Conservation (phyloP, 2,113 vertebrate genomes). For the Platysteira castanea region DNA sequence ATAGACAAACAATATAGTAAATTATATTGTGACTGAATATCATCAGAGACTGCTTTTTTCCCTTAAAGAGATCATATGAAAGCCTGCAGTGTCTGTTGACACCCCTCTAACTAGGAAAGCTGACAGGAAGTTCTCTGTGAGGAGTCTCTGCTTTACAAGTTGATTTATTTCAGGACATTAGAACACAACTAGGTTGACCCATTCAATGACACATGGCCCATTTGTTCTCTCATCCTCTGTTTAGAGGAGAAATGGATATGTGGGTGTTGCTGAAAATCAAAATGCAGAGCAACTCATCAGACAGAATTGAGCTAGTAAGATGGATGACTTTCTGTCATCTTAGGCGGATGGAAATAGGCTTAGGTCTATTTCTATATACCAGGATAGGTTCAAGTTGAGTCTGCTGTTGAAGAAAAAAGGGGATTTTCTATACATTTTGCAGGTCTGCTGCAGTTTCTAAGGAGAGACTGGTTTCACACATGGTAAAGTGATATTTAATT, state of each 20-base stretch:
- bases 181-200: not conserved
- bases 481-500: not conserved
- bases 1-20: not conserved
- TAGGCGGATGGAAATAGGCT: not conserved
- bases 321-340: not conserved
- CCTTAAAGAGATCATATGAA: not conserved
- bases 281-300: not conserved
- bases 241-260: not conserved
- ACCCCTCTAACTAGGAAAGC: not conserved
- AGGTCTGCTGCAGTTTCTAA: not conserved
- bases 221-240: not conserved
- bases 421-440: not conserved
- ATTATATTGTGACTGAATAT: not conserved
- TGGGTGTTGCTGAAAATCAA: constrained; percentile 1
- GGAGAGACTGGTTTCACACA: not conserved
- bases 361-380: not conserved
- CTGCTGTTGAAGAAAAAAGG: not conserved
- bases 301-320: not conserved
- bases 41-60: not conserved
- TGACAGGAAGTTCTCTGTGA: not conserved
- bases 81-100: not conserved
- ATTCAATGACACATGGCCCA: not conserved
- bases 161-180: constrained; percentile 21
- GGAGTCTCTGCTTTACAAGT: not conserved
- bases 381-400: not conserved